phyloP scores from a whole-genome alignment of 2,113 vertebrate species.

The Bucco capensis region DNA sequence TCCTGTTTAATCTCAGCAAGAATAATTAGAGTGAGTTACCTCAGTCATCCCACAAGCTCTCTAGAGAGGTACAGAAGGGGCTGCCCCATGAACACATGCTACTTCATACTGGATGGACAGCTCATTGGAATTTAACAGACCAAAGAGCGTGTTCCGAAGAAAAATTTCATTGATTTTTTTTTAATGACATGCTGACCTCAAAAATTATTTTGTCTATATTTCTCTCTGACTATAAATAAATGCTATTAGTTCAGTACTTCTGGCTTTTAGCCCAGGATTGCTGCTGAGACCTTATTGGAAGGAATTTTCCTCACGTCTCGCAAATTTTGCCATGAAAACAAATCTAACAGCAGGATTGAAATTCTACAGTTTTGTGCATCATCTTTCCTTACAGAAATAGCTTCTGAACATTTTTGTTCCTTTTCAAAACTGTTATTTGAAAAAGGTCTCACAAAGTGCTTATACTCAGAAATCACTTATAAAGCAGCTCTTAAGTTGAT shows the following conservation, averaged over 20 bases:
- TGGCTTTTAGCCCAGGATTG: slow-evolving; percentile 4
- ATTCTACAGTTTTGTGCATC: not conserved
- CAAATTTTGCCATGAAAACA: not conserved
- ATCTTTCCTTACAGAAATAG: not conserved
- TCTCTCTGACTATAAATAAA: slow-evolving; percentile 36
- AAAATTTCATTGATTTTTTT: not conserved
- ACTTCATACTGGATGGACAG: not conserved
- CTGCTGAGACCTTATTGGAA: not conserved
- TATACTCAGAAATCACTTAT: not conserved
- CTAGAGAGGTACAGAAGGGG: not conserved
- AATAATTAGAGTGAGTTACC: not conserved
- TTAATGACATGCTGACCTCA: not conserved
- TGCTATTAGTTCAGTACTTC: not conserved
- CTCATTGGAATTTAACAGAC: not conserved
- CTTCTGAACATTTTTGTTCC: not conserved
- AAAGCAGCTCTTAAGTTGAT: not conserved
- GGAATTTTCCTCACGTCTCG: not conserved
- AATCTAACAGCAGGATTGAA: not conserved
- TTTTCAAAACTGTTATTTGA: not conserved
- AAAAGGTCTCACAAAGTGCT: not conserved
- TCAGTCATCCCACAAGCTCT: not conserved
- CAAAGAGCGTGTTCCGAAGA: not conserved
- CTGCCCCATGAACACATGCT: not conserved
- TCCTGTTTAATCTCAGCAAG: slow-evolving; percentile 2
- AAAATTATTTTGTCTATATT: not conserved